Conservation (phyloP, 2,888 invertebrate species). For the Conops quadrifasciatus region DNA sequence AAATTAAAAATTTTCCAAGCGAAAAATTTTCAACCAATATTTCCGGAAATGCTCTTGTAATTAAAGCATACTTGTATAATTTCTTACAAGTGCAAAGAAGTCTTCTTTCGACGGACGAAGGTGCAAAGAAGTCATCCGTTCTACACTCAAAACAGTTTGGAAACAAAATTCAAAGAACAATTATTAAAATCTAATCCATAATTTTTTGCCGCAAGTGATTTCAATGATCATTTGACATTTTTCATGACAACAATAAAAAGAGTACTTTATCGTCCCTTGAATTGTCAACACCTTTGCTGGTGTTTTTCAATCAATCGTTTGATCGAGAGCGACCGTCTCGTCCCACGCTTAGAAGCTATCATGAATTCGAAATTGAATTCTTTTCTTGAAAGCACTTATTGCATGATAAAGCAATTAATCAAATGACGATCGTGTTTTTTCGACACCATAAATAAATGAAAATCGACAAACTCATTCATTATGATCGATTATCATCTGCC, state of each 20-base stretch:
- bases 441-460: background rate
- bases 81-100: too few relatives aligned
- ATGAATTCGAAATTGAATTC: background rate
- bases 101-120: too few relatives aligned
- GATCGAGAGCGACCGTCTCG: too few relatives aligned
- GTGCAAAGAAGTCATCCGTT: too few relatives aligned
- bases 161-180: background rate
- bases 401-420: slow-evolving; percentile 30
- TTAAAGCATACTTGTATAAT: background rate
- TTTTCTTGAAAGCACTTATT: background rate
- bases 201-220: background rate
- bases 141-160: too few relatives aligned
- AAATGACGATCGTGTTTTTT: background rate
- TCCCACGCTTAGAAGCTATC: too few relatives aligned
- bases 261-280: background rate
- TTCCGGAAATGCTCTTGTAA: background rate
- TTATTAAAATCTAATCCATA: background rate
- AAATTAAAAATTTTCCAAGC: too few relatives aligned
- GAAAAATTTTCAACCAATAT: too few relatives aligned
- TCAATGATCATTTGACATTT: slow-evolving; percentile 5
- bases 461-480: slow-evolving; percentile 14
- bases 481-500: slow-evolving; percentile 29
- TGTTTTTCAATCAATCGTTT: background rate
- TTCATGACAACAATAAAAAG: background rate
- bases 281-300: slow-evolving; percentile 20